Base-by-base conservation (phyloP, 2,888 invertebrate species). In the Erannis defoliaria region DNA sequence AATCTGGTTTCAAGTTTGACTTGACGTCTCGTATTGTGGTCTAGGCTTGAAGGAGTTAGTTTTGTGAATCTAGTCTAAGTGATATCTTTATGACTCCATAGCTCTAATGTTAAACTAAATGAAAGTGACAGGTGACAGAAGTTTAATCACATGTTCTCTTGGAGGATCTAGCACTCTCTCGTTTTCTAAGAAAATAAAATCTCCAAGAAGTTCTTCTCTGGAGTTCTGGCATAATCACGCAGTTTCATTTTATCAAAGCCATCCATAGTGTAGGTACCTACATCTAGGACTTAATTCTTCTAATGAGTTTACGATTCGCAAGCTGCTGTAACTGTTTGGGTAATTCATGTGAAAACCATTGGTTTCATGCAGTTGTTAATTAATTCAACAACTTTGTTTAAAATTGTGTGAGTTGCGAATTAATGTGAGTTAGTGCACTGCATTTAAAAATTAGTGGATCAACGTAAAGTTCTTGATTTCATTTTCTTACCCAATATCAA, bases 361-460 rank as follows among this genome's bases (percentile, higher is more conserved):
- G 37, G 42, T 55, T 49, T 46, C 45, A 63, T 53, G 26, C 43
- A 33, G 40, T 5, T 48, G 46, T 19, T 59, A 59, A 59, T 59
- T 38, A 33, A 21, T 31, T 46, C 46, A 31, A 48, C 46, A 58
- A 19, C 51, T 40, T 58, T 46, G 46, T 45, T 45, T 23, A 46
- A 31, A 21, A 1, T 16, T 58, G 50, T 45, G 16, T 51, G 10
- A 37, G 37, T 14, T 45, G 42, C 19, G 21, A 29, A 58, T 58
- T 31, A 53, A 16, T 10, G 18, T 2, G 38, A 29, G 19, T 37
- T 51, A 51, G 29, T 21, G 16, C 10, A 43, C 50, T n/a, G 31
- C 33, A 40, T 35, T 33, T 21, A 21, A 14, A 10, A 31, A 10
- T 49, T 35, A 49, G 49, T n/a, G 10, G 16, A 42, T 31, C 14